A percentile compares a stretch with the other conserved stretches of the same genome.
Conservation (phyloP, 2,888 invertebrate species). For the Apamea crenata region DNA sequence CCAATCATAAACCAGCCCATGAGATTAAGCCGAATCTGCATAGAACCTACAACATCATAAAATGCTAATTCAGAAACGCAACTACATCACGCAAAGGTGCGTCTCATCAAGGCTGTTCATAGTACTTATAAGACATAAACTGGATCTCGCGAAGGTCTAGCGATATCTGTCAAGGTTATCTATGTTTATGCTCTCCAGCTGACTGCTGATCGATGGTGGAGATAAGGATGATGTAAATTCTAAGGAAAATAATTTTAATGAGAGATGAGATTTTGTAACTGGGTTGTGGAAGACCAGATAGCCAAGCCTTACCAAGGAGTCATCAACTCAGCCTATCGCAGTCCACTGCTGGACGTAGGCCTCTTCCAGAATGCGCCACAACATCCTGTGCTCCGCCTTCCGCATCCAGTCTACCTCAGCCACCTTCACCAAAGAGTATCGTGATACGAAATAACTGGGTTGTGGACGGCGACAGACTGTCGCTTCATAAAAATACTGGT, state of each 20-base stretch:
- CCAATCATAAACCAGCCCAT: neutral
- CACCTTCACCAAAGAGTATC: too few species aligned
- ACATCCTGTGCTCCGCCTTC: too few species aligned
- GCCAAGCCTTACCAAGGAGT: neutral
- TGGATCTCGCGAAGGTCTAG: conserved; percentile 58
- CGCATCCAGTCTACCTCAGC: too few species aligned
- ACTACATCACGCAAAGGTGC: conserved; percentile 37
- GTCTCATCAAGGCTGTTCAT: conserved; percentile 48
- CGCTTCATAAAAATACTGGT: neutral
- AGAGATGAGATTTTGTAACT: conserved; percentile 9
- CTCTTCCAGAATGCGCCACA: too few species aligned
- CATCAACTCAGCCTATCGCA: too few species aligned
- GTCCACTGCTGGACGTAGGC: too few species aligned
- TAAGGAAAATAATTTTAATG: neutral
- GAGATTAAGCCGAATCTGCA: neutral
- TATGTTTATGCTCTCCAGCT: conserved; percentile 45
- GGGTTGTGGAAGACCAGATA: neutral
- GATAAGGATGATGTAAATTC: conserved; percentile 36
- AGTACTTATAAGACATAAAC: conserved; percentile 34
- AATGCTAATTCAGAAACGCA: conserved; percentile 47
- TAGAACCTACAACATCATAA: conserved; percentile 28
- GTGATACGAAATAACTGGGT: too few species aligned
- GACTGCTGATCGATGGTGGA: conserved; percentile 49
- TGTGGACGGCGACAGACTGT: neutral
- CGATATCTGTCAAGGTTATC: conserved; percentile 56